These are phyloP conservation scores for Silurus meridionalis DNA, from an alignment of 2,113 vertebrate genomes.

Conservation along the genomic window DNA sequence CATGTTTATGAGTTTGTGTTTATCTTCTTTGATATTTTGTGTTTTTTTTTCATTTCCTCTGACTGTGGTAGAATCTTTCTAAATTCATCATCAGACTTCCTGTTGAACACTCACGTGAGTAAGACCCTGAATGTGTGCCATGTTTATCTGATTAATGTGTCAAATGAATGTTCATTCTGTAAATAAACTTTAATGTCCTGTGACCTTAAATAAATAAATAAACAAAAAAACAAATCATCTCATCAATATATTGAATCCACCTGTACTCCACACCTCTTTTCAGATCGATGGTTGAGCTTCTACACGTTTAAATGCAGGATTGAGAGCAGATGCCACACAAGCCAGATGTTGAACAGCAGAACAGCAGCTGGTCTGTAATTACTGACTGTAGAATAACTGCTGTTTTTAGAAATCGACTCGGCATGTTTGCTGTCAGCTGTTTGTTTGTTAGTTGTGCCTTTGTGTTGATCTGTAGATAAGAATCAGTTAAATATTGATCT, in stretches of 20 bases:
- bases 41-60: neutral
- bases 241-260: neutral
- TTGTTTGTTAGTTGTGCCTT: neutral
- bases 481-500: constrained; percentile 3
- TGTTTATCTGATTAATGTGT: neutral
- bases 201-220: constrained; percentile 4
- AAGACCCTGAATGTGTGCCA: neutral
- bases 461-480: neutral
- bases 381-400: neutral
- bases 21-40: constrained; percentile 1
- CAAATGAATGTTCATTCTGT: too few species aligned
- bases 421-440: neutral
- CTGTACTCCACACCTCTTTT: neutral
- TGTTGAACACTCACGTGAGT: neutral
- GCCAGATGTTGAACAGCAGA: neutral
- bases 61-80: neutral
- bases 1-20: neutral
- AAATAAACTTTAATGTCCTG: neutral
- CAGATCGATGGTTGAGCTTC: neutral
- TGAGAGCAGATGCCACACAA: neutral
- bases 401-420: neutral
- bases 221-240: neutral
- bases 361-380: neutral
- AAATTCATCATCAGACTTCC: neutral
- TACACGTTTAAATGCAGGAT: neutral